A percentile compares a stretch with the other conserved stretches of the same genome.
These are phyloP conservation scores for Grammomys dolichurus DNA, from an alignment of 2,113 vertebrate genomes.

Conservation along the genomic window DNA sequence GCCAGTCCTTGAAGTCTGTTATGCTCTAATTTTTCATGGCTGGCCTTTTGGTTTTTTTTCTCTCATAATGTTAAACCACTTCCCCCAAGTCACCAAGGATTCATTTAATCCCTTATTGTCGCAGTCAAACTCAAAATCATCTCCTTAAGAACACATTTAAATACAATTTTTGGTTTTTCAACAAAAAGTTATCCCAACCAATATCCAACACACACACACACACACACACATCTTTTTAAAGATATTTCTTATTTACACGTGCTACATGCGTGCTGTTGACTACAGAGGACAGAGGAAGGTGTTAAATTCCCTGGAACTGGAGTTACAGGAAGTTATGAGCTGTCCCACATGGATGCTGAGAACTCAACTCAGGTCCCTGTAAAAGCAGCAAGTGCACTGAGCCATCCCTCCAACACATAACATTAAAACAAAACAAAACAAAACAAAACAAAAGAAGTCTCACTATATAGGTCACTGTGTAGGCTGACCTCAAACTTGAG, in stretches of 20 bases:
- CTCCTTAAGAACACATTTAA: neutral
- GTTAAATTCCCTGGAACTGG: neutral
- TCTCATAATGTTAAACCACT: neutral
- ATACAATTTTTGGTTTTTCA: neutral
- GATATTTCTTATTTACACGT: neutral
- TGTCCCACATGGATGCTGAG: neutral
- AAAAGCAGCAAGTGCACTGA: neutral
- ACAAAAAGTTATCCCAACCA: neutral
- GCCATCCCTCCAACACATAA: neutral
- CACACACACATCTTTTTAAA: neutral
- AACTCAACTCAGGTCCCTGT: neutral
- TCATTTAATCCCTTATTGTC: neutral
- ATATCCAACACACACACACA: no score
- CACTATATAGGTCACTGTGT: neutral
- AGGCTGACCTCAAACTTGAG: neutral
- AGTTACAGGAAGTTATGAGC: neutral
- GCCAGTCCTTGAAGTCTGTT: neutral
- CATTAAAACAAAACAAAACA: neutral
- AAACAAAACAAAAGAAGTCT: neutral
- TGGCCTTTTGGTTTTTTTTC: neutral
- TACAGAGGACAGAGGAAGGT: neutral
- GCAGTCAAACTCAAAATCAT: neutral
- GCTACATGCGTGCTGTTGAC: neutral
- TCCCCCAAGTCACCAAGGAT: neutral
- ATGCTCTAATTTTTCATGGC: neutral